Base-by-base conservation (phyloP, 2,113 vertebrate genomes). In the Oreotrochilus melanogaster region DNA sequence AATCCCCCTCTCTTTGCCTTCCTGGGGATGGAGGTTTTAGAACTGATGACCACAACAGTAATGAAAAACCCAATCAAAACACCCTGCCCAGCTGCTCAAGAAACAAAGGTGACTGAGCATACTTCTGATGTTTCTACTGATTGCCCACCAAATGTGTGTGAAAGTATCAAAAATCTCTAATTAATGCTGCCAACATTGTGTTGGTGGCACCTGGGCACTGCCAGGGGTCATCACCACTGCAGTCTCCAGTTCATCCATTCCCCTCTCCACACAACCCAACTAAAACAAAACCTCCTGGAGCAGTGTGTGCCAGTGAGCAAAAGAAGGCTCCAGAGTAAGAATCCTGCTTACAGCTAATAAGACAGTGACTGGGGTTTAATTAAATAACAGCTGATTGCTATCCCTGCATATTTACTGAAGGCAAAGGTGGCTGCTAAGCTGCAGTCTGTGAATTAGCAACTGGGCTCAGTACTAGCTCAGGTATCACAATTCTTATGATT, bases 361-460 rank as follows among this genome's bases (percentile, higher is more conserved):
- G 78, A 39, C 24, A 54, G 45, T 47, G 79, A 75, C 37, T 79
- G 70, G 39, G n/a, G 43, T 43, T 79, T 93, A 88, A 88, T 82
- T 78, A 87, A 87, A 39, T 47, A 75, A 30, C 48, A 48, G 4
- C n/a, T 79, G 71, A 90, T 88, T 75, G 50, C 78, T 75, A 24
- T 69, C 47, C 33, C 62, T 72, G 73, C 25, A 6, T 61, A 15
- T 35, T 87, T 72, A 22, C 58, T 69, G 78, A n/a, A 75, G 58
- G 66, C 78, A 51, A 11, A 22, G 45, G 78, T 62, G 85, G 67
- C 71, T 86, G 37, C 69, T 65, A 25, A 66, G 50, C 58, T 65
- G 7, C 42, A 61, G 64, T 35, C 64, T 78, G 37, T 12, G 70
- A 62, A 23, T 67, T 48, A 17, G 12, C n/a, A 43, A 9, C 50